Conservation (phyloP, 2,888 invertebrate species). For the Cheilosia grossa region DNA sequence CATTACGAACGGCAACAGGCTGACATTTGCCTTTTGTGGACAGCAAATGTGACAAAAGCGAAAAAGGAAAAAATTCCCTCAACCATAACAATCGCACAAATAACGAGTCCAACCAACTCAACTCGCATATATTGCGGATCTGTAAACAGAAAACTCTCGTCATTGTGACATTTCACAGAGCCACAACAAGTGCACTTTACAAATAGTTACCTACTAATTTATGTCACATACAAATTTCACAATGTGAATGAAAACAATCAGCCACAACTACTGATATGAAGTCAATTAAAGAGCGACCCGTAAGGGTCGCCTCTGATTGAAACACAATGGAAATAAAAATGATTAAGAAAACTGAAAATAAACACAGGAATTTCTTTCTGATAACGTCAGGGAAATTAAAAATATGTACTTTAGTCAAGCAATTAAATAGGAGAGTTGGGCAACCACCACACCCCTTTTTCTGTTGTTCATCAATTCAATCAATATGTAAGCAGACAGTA, state of each 20-base stretch:
- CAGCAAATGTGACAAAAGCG: conserved; percentile 21
- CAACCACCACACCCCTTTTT: conserved; percentile 58
- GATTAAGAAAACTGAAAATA: conserved; percentile 13
- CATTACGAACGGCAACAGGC: conserved; percentile 45
- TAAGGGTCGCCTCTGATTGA: conserved; percentile 29
- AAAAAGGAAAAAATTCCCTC: conserved; percentile 13
- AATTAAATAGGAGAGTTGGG: conserved; percentile 57
- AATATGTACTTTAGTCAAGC: conserved; percentile 28
- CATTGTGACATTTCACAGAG: conserved; percentile 16
- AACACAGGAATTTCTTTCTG: conserved; percentile 28
- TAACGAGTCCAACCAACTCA: conserved; percentile 19
- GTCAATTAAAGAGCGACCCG: conserved; percentile 47
- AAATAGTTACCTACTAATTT: conserved; percentile 26
- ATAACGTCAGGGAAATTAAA: conserved; percentile 46
- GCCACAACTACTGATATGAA: conserved; percentile 35
- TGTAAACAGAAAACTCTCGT: conserved; percentile 50
- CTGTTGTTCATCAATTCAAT: conserved; percentile 7
- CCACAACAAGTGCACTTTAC: conserved; percentile 1
- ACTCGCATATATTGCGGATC: conserved; percentile 6
- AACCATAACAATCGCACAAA: conserved; percentile 42
- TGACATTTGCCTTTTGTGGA: conserved; percentile 63
- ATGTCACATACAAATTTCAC: conserved; percentile 27
- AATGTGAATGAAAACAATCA: conserved; percentile 41
- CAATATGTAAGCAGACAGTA: neutral
- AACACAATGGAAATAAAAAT: conserved; percentile 45